Evolutionary conservation across 2,888 invertebrate species (phyloP).

Genomic region (Phortica magna): DNA sequence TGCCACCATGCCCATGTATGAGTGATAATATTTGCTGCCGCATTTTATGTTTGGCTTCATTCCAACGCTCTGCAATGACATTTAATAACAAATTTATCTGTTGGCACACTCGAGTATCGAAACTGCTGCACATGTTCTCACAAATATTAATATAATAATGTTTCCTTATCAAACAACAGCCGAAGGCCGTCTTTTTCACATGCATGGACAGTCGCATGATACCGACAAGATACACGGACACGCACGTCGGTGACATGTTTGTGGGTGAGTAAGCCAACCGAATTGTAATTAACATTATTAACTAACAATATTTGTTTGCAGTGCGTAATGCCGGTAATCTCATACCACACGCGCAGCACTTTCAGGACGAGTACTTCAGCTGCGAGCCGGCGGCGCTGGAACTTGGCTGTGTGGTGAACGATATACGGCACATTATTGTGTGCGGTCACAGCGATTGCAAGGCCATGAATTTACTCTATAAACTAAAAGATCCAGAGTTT

Average conservation of each 20-base stretch:
- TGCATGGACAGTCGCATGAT: conserved; percentile 99
- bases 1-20: no score
- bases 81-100: conserved; percentile 28
- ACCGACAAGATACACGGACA: conserved; percentile 96
- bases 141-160: conserved; percentile 46
- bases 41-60: conserved; percentile 45
- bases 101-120: background rate
- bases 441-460: conserved; percentile 99
- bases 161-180: conserved; percentile 81
- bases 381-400: conserved; percentile 98
- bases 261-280: conserved; percentile 83
- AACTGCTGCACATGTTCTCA: background rate
- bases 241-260: conserved; percentile 98
- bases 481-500: conserved; percentile 87
- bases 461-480: conserved; percentile 95
- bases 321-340: conserved; percentile 98
- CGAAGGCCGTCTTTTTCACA: conserved; percentile 97
- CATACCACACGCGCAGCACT: conserved; percentile 94
- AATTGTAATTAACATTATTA: conserved; percentile 4
- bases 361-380: conserved; percentile 90
- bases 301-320: conserved; percentile 70
- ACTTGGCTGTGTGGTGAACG: conserved; percentile 93
- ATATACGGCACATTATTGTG: conserved; percentile 94
- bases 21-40: no score
- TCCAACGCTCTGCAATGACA: conserved; percentile 50